Percentiles rank a stretch among this genome's conserved stretches.
Conservation (phyloP, 2,888 invertebrate genomes). For the Tridacna gigas region DNA sequence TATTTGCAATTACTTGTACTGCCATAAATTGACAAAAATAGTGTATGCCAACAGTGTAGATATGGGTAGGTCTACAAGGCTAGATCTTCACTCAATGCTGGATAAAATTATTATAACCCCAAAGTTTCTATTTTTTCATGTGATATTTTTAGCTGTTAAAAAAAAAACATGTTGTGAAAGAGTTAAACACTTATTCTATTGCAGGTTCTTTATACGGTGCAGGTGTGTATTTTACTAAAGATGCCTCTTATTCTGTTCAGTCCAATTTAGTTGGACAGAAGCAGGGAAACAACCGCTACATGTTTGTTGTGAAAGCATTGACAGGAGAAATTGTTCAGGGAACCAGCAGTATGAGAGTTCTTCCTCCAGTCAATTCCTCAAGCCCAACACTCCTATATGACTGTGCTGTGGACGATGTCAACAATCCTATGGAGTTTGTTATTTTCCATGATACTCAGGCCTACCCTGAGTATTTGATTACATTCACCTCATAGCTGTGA, state of each 20-base stretch:
- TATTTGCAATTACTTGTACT: too few species aligned
- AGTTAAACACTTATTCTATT: neutral
- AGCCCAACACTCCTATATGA: slow-evolving; percentile 65
- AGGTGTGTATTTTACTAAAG: slow-evolving; percentile 79
- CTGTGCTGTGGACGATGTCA: slow-evolving; percentile 72
- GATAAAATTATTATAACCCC: too few species aligned
- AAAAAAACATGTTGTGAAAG: too few species aligned
- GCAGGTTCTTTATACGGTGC: slow-evolving; percentile 64
- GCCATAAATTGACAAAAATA: too few species aligned
- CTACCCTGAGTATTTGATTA: slow-evolving; percentile 79
- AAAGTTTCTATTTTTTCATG: too few species aligned
- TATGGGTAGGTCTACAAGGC: too few species aligned
- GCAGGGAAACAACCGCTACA: slow-evolving; percentile 51
- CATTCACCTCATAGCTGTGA: slow-evolving; percentile 49
- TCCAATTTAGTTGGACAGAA: slow-evolving; percentile 56
- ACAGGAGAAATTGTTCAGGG: slow-evolving; percentile 69
- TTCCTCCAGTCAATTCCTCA: slow-evolving; percentile 60
- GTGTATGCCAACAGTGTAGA: too few species aligned
- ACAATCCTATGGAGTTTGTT: slow-evolving; percentile 74
- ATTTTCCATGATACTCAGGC: slow-evolving; percentile 80
- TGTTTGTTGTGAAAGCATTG: slow-evolving; percentile 70
- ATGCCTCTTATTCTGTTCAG: slow-evolving; percentile 71
- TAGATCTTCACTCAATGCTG: too few species aligned
- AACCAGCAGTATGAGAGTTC: slow-evolving; percentile 61
- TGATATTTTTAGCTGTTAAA: too few species aligned